phyloP scores from a whole-genome alignment of 2,888 invertebrate species.

The Tenthredo mesomela region DNA sequence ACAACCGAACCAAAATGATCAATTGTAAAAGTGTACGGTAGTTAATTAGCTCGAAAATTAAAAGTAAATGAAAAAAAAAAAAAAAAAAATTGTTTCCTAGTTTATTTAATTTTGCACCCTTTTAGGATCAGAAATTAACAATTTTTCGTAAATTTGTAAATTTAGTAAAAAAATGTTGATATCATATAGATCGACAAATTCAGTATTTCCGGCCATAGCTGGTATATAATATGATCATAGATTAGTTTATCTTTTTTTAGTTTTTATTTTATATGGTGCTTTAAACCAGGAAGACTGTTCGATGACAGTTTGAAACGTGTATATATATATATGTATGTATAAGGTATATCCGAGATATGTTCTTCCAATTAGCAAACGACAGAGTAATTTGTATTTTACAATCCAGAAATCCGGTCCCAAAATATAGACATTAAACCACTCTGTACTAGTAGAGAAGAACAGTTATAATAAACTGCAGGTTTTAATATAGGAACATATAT shows the following conservation, averaged over 20 bases:
- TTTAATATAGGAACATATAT: slow-evolving; percentile 7
- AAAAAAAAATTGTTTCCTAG: too few relatives aligned
- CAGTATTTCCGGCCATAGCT: neutral
- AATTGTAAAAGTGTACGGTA: neutral
- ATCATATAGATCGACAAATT: neutral
- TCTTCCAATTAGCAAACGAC: slow-evolving; percentile 44
- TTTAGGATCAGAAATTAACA: neutral
- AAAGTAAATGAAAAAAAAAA: neutral
- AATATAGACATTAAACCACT: slow-evolving; percentile 44
- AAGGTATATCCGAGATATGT: slow-evolving; percentile 10
- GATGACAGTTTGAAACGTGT: slow-evolving; percentile 4
- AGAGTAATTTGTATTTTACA: slow-evolving; percentile 40
- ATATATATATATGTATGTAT: too few relatives aligned
- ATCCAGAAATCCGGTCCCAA: slow-evolving; percentile 53
- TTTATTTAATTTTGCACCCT: neutral
- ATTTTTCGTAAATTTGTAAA: neutral
- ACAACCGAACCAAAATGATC: neutral
- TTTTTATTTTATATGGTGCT: neutral
- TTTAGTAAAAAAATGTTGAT: neutral
- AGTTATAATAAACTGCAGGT: slow-evolving; percentile 18
- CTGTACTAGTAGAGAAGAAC: neutral
- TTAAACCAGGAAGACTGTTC: neutral
- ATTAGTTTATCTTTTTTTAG: neutral
- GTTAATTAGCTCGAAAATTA: neutral
- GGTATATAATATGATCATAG: neutral